A percentile compares a stretch with the other conserved stretches of the same genome.
These are phyloP conservation scores for Hyles lineata DNA, from an alignment of 2,888 invertebrate genomes.

Conservation along the genomic window DNA sequence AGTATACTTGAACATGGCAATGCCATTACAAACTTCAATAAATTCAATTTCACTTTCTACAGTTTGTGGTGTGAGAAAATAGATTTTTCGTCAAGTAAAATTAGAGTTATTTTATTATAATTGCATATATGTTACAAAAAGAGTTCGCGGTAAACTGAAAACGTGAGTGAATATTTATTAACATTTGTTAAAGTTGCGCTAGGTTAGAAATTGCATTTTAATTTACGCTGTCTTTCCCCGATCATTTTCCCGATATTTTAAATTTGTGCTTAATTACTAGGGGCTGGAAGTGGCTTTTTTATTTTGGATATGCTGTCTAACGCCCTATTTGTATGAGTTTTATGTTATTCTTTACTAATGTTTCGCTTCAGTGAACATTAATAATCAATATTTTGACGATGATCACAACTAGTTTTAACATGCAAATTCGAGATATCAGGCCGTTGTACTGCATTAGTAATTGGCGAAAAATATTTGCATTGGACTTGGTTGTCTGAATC, in stretches of 20 bases:
- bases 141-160: conserved; percentile 46
- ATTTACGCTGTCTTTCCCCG: conserved; percentile 76
- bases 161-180: conserved; percentile 66
- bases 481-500: not conserved
- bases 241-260: conserved; percentile 64
- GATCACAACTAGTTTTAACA: conserved; percentile 39
- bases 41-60: conserved; percentile 42
- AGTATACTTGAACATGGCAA: conserved; percentile 17
- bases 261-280: conserved; percentile 72
- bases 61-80: conserved; percentile 41
- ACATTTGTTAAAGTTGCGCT: conserved; percentile 59
- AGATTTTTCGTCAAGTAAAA: conserved; percentile 33
- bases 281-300: conserved; percentile 79
- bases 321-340: conserved; percentile 43
- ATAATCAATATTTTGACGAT: conserved; percentile 56
- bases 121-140: conserved; percentile 38
- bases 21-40: conserved; percentile 44
- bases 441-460: conserved; percentile 4
- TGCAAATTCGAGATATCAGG: not conserved
- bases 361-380: conserved; percentile 51
- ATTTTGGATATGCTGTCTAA: conserved; percentile 45
- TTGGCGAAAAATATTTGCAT: not conserved
- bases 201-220: conserved; percentile 78
- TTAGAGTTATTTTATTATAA: conserved; percentile 39
- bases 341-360: conserved; percentile 43